These are phyloP conservation scores for Salvelinus namaycush DNA, from an alignment of 2,113 vertebrate genomes.

Conservation along the genomic window DNA sequence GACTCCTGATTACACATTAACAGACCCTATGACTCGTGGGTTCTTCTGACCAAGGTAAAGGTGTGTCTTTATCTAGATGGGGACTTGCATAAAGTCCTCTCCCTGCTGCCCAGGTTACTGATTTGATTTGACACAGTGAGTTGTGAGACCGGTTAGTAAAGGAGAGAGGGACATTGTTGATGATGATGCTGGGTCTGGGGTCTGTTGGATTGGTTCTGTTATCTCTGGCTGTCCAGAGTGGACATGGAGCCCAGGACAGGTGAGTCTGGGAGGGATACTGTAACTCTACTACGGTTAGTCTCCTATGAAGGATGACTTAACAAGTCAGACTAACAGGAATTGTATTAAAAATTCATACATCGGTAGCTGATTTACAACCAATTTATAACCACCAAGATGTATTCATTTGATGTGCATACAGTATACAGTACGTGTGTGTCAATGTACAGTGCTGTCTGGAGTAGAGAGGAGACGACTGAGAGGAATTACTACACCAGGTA, in stretches of 20 bases:
- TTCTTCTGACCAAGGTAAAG: no score
- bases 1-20: neutral
- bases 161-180: neutral
- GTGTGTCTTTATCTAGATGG: neutral
- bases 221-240: neutral
- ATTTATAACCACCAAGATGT: neutral
- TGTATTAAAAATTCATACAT: neutral
- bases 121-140: neutral
- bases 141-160: neutral
- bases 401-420: neutral
- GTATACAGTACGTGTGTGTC: neutral
- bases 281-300: neutral
- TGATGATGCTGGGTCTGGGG: neutral
- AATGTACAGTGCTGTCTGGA: neutral
- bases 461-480: no score
- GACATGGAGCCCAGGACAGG: neutral
- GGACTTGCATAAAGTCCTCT: neutral
- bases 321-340: neutral
- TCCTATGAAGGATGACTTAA: no score
- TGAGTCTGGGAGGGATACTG: neutral
- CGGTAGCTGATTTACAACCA: no score
- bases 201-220: constrained; percentile 2
- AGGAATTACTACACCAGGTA: neutral
- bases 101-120: neutral
- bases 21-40: no score